phyloP scores from a whole-genome alignment of 2,113 vertebrate genomes.

The Larimichthys crocea region DNA sequence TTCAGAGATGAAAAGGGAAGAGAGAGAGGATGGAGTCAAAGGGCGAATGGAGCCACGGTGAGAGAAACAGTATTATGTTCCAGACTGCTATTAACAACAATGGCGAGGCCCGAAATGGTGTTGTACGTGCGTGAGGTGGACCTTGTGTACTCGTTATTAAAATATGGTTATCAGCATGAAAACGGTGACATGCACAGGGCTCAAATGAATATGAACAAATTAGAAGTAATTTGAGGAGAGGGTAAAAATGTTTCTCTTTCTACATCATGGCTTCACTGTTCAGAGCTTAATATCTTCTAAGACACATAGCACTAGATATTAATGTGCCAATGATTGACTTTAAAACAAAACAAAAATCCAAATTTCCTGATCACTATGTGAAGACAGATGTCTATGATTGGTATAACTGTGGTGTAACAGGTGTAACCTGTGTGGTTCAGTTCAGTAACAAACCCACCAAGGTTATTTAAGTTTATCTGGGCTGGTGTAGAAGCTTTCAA shows the following conservation, averaged over 20 bases:
- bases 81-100: constrained; percentile 14
- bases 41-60: neutral
- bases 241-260: neutral
- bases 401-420: too few species aligned
- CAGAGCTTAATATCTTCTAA: neutral
- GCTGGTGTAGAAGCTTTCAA: too few species aligned
- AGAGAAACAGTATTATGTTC: constrained; percentile 7
- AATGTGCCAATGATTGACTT: neutral
- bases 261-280: neutral
- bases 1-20: constrained; percentile 48
- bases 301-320: neutral
- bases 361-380: neutral
- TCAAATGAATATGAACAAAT: constrained; percentile 1
- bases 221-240: neutral
- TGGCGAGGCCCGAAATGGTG: neutral
- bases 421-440: too few species aligned
- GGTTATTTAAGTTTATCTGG: too few species aligned
- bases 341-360: neutral
- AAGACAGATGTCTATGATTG: neutral
- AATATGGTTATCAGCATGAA: constrained; percentile 19
- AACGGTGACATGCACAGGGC: neutral
- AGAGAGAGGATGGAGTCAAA: constrained; percentile 36
- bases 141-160: constrained; percentile 4
- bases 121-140: neutral
- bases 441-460: too few species aligned